These are phyloP conservation scores for Adoxophyes honmai DNA, from an alignment of 1,140 invertebrate genomes.

Conservation along the genomic window DNA sequence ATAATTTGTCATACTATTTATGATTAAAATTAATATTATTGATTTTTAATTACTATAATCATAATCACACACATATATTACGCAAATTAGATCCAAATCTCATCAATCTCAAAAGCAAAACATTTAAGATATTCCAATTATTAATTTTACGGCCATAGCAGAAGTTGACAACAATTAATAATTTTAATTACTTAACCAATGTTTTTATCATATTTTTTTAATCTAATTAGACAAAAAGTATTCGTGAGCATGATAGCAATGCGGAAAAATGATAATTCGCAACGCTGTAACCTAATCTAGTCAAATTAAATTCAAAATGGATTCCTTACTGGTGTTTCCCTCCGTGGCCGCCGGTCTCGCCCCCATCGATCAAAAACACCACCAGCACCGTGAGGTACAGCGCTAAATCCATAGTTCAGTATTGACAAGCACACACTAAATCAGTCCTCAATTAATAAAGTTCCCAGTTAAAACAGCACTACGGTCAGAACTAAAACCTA, in stretches of 20 bases:
- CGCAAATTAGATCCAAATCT: no score
- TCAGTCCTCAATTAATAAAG: slow-evolving; percentile 20
- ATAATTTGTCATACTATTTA: neutral
- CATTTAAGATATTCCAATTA: no score
- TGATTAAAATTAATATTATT: no score
- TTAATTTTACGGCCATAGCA: no score
- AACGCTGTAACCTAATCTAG: neutral
- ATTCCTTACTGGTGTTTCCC: slow-evolving; percentile 58
- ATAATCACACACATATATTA: no score
- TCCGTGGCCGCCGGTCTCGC: slow-evolving; percentile 58
- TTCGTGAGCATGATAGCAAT: slow-evolving; percentile 13
- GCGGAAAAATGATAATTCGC: slow-evolving; percentile 17
- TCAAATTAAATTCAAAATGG: neutral
- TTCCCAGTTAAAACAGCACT: slow-evolving; percentile 23
- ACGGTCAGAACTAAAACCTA: slow-evolving; percentile 21
- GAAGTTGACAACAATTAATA: neutral
- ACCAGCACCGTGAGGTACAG: slow-evolving; percentile 51
- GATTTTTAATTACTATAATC: no score
- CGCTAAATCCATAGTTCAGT: slow-evolving; percentile 45
- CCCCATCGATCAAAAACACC: slow-evolving; percentile 42
- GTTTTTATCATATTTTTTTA: no score
- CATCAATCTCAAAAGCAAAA: no score
- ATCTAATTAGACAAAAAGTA: neutral
- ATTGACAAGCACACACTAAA: slow-evolving; percentile 20
- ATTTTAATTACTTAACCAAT: no score